Evolutionary conservation across 1,140 invertebrate genomes (phyloP), one percentile per base, ranked within the genome.

Genomic region (Dendrolimus punctatus): DNA sequence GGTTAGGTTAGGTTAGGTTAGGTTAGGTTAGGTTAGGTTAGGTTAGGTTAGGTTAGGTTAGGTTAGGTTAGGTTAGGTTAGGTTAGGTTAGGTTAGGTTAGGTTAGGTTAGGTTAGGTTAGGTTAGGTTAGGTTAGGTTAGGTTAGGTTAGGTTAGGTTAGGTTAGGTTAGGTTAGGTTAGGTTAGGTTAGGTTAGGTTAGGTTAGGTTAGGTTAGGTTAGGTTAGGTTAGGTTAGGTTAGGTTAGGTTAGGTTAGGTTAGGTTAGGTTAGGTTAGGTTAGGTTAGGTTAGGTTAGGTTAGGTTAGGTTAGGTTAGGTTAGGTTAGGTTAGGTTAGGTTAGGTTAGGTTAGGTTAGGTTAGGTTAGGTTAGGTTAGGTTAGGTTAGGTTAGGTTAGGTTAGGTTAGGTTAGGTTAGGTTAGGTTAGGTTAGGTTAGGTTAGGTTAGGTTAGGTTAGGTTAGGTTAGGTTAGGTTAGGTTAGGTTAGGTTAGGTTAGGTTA

Each of bases 291-390:
- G 62, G 58, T 59, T 70, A 62, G 62, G 65, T 64, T 61, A 62
- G 60, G 63, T 61, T 68, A 64, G 60, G 71, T 59, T 60, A 57
- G 64, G 59, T 58, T 65, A 59, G 63, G 63, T 61, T 62, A 55
- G 63, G 64, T 62, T 66, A 60, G 65, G n/a, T 70, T 67, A 59
- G 67, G 68, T 68, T 71, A 64, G 68, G 71, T 71, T 68, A 64
- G 70, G 62, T 64, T 71, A 61, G 68, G 62, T 66, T 62, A 57
- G 64, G 64, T 66, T 66, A 62, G 66, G 74, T 73, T 69, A 57
- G 70, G 66, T 64, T 69, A 58, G 70, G 66, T 73, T 53, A 51
- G 52, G 49, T 62, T 51, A 51, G 55, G 49, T 54, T 51, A 55
- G 55, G 49, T 54, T 62, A 47, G 44, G 57, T 56, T 56, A 56